A percentile compares a stretch with the other conserved stretches of the same genome.
Conservation (phyloP, 35 echinoderm and acorn worm genomes). For the Ophiothrix spiculata region DNA sequence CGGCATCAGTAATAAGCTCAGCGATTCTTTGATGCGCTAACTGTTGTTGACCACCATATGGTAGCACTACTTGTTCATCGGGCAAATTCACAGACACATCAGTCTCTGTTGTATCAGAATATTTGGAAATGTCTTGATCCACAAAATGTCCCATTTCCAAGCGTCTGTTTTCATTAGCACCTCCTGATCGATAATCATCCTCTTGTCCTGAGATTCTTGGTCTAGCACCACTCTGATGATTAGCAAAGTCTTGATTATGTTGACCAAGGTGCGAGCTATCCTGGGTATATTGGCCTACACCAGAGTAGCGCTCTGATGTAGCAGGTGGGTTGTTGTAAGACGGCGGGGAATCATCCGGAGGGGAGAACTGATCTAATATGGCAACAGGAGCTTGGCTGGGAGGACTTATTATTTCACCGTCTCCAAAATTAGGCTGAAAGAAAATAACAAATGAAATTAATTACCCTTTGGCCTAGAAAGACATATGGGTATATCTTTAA, state of each 20-base stretch:
- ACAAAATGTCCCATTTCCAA: too few relatives aligned
- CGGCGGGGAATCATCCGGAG: neutral
- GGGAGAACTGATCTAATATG: neutral
- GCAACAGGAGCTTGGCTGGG: neutral
- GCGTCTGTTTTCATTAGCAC: too few relatives aligned
- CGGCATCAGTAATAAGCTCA: neutral
- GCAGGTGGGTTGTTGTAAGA: neutral
- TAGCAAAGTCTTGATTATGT: neutral
- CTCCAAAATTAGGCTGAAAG: slow-evolving; percentile 27
- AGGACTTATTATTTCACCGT: slow-evolving; percentile 15
- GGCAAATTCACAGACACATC: neutral
- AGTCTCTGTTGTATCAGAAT: neutral
- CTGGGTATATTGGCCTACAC: neutral
- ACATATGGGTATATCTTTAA: too few relatives aligned
- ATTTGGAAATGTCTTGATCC: neutral
- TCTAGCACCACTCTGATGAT: neutral
- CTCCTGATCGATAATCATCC: too few relatives aligned
- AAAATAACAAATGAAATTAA: too few relatives aligned
- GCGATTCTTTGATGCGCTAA: neutral
- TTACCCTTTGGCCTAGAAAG: too few relatives aligned
- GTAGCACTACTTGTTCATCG: neutral
- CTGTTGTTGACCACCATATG: neutral
- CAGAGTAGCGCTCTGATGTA: neutral
- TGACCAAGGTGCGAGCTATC: neutral
- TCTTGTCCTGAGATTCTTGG: neutral